Evolutionary conservation across 1,140 invertebrate species (phyloP).

Genomic region (Anadara kagoshimensis): DNA sequence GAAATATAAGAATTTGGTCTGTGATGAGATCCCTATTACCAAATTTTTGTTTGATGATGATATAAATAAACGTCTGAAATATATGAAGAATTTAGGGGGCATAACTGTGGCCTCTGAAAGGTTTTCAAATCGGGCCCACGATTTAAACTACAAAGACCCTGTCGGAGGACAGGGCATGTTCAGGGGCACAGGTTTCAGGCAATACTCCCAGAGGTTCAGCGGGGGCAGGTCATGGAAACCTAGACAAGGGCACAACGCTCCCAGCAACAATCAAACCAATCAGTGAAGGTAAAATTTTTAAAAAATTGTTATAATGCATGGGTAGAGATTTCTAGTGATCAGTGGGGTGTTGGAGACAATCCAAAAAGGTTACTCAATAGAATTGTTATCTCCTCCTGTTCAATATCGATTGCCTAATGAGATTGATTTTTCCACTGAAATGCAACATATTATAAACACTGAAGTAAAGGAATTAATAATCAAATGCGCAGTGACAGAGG

Average conservation of each 20-base stretch:
- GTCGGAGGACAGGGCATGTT: not conserved
- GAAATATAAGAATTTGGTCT: not conserved
- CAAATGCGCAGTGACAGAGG: no score
- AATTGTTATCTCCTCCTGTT: no score
- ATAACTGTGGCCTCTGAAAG: not conserved
- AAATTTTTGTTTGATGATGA: no score
- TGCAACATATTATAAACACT: no score
- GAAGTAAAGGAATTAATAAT: no score
- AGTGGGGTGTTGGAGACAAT: no score
- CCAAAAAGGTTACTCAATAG: no score
- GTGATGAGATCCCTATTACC: not conserved
- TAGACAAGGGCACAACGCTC: not conserved
- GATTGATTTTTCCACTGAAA: no score
- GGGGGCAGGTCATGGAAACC: not conserved
- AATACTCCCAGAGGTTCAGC: not conserved
- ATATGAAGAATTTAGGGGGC: no score
- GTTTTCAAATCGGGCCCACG: not conserved
- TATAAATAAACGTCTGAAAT: no score
- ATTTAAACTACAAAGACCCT: conserved; percentile 6
- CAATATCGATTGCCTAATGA: no score
- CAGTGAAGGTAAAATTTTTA: not conserved
- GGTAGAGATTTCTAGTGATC: not conserved
- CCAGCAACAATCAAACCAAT: not conserved
- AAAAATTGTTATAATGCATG: not conserved
- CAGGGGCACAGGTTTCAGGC: no score